Evolutionary conservation across 2,797 vertebrate genomes (phyloP).

Genomic region (Falco novaeseelandiae): DNA sequence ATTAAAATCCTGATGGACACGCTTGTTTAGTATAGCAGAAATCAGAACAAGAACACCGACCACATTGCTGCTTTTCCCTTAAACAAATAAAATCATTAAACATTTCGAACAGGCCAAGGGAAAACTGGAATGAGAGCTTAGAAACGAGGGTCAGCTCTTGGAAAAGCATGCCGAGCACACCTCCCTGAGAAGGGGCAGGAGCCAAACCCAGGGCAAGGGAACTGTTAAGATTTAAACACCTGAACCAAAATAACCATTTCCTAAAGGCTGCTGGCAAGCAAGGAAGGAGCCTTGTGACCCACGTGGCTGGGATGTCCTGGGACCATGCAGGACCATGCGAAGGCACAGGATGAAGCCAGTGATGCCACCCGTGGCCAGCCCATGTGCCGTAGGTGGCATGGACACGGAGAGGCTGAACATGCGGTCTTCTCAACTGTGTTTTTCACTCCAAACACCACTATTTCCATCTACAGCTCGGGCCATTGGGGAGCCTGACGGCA

Average conservation of each 20-base stretch:
- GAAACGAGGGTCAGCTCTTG: neutral
- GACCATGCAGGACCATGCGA: neutral
- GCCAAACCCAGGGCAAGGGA: neutral
- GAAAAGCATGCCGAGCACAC: neutral
- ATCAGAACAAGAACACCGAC: neutral
- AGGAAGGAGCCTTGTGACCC: neutral
- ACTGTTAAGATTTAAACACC: neutral
- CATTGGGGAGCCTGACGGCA: neutral
- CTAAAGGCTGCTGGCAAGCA: neutral
- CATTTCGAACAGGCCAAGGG: neutral
- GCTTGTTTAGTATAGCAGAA: neutral
- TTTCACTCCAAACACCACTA: neutral
- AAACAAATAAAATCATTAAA: neutral
- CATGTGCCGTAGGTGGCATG: accelerated
- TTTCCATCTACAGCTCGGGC: neutral
- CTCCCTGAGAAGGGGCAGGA: neutral
- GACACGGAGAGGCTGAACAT: accelerated
- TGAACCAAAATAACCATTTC: neutral
- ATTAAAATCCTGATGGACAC: neutral
- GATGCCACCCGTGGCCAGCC: neutral
- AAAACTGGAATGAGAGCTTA: neutral
- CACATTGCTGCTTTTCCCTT: neutral
- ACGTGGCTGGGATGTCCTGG: neutral
- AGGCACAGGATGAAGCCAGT: neutral
- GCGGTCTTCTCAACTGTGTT: neutral